Evolutionary conservation across 1,140 invertebrate species (phyloP).

Genomic region (Lepidurus arcticus): DNA sequence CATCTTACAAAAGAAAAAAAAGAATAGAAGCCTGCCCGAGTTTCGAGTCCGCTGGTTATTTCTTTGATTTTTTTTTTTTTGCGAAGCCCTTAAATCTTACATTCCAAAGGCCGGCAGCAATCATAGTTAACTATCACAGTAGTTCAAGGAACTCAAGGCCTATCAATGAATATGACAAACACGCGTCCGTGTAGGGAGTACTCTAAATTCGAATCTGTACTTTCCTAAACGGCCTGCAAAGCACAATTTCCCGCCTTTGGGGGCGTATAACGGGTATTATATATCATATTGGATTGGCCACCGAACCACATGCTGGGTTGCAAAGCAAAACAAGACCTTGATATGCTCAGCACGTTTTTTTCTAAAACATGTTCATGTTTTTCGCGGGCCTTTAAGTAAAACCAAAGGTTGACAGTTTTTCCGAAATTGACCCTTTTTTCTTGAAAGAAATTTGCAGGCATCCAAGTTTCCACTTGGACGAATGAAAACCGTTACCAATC

Average conservation of each 20-base stretch:
- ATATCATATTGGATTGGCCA: too few relatives aligned
- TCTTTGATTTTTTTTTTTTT: background rate
- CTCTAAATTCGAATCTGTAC: too few relatives aligned
- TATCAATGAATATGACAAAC: background rate
- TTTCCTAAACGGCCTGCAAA: too few relatives aligned
- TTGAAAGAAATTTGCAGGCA: too few relatives aligned
- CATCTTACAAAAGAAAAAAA: background rate
- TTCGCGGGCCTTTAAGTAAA: too few relatives aligned
- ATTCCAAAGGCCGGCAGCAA: conserved; percentile 3
- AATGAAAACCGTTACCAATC: background rate
- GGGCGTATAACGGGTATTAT: too few relatives aligned
- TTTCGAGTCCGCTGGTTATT: background rate
- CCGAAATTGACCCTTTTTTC: too few relatives aligned
- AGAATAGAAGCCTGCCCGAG: background rate
- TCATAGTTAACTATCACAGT: conserved; percentile 19
- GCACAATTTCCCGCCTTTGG: too few relatives aligned
- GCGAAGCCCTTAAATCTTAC: background rate
- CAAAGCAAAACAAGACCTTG: background rate
- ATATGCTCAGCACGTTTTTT: background rate
- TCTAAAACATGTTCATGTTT: background rate
- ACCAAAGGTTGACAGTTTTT: too few relatives aligned
- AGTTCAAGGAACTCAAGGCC: conserved; percentile 17
- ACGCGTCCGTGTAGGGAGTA: too few relatives aligned
- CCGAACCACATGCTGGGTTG: too few relatives aligned
- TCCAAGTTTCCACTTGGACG: background rate